These are phyloP conservation scores for Zhuqinia jingwanae DNA, from an alignment of 2,888 invertebrate species.

Conservation along the genomic window DNA sequence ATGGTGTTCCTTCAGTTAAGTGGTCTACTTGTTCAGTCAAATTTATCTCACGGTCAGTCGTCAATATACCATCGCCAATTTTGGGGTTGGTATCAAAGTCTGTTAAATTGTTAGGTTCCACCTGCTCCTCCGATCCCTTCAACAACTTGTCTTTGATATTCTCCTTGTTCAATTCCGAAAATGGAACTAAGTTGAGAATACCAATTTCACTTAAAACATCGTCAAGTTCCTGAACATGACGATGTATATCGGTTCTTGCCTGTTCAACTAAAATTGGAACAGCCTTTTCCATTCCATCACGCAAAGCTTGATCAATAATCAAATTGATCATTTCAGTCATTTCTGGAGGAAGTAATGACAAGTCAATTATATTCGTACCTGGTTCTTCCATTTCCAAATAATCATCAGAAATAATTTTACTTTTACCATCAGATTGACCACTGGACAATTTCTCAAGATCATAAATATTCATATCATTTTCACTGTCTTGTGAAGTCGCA, in stretches of 20 bases:
- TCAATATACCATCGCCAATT: background rate
- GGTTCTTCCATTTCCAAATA: constrained; percentile 35
- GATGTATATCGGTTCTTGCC: background rate
- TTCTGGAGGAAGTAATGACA: background rate
- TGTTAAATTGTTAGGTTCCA: constrained; percentile 1
- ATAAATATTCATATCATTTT: constrained; percentile 7
- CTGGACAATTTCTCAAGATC: background rate
- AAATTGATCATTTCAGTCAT: background rate
- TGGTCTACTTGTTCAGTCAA: constrained; percentile 26
- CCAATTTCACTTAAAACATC: constrained; percentile 41
- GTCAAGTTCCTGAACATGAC: constrained; percentile 14
- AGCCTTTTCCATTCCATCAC: constrained; percentile 36
- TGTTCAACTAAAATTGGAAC: constrained; percentile 4
- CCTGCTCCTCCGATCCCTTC: constrained; percentile 13
- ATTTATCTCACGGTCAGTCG: constrained; percentile 16
- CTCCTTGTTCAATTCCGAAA: constrained; percentile 48
- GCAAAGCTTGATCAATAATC: constrained; percentile 64
- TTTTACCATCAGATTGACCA: background rate
- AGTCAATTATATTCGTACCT: background rate
- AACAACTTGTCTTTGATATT: background rate
- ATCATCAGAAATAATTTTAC: background rate
- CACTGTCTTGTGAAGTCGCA: background rate
- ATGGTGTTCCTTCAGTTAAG: background rate
- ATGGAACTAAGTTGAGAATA: constrained; percentile 44
- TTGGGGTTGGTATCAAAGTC: background rate